Evolutionary conservation across 2,797 vertebrate species (phyloP), one percentile per base, ranked within the genome.

Genomic region (Eulemur mongoz): DNA sequence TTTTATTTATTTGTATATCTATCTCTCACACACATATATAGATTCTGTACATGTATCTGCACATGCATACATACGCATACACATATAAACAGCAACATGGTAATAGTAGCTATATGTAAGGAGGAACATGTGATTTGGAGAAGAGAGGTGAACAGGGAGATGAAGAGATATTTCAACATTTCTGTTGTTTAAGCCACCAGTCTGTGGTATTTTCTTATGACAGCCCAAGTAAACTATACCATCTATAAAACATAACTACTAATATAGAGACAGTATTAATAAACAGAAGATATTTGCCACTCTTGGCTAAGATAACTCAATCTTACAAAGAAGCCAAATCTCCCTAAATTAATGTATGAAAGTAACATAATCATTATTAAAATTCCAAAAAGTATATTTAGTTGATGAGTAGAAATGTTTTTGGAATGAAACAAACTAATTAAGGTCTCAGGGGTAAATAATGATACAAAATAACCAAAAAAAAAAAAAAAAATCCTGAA

Each of bases 361-460:
- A 50, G 6, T 67, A 78, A 59, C 23, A 25, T 79, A 35, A 87
- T 94, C 69, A 13, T 70, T 50, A 82, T 52, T 67, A 83, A 78
- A 90, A 90, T 72, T 10, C 48, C 45, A 87, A 50, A 52, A 89
- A 70, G 23, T 43, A 0, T 72, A 72, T 67, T 94, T 87, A 13
- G 67, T 72, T 89, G 80, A 85, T 59, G 57, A 59, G 10, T 27
- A 25, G 23, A 27, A 59, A 59, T 59, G 23, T 54, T 32, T 69
- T 45, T 32, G 45, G 22, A 81, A 70, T 38, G 27, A 86, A 92
- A 81, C 79, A 80, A 89, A 59, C 69, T 84, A 78, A 73, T 63
- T 83, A 84, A 92, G 52, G 45, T 90, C 54, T 90, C n/a, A 22
- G n/a, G 18, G 61, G 17, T n/a, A 86, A 94, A 63, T 78, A 94